Percentiles rank a stretch among this genome's conserved stretches.
Conservation (phyloP, 2,113 vertebrate species). For the Amphiprion ocellaris region DNA sequence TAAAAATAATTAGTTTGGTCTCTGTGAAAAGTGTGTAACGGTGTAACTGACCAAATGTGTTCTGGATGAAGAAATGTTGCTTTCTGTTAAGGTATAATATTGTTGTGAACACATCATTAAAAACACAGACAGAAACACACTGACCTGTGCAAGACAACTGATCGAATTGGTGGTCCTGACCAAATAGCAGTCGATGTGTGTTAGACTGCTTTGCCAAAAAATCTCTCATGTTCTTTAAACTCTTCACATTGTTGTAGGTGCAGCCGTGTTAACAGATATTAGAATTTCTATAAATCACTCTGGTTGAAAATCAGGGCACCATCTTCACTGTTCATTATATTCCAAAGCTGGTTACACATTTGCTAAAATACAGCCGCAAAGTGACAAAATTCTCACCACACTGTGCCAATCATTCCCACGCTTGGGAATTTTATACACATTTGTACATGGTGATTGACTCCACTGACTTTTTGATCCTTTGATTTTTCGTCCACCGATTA, state of each 20-base stretch:
- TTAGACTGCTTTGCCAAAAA: not conserved
- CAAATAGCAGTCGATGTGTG: not conserved
- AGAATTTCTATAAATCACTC: too few relatives aligned
- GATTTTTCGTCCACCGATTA: too few relatives aligned
- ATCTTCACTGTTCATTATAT: too few relatives aligned
- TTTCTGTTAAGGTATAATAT: not conserved
- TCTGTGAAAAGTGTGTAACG: too few relatives aligned
- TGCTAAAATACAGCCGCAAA: too few relatives aligned
- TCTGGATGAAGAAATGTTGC: not conserved
- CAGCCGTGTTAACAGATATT: too few relatives aligned
- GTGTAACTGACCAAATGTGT: not conserved
- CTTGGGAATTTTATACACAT: not conserved
- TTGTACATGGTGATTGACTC: too few relatives aligned
- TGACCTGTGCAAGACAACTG: not conserved
- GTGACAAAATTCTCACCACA: not conserved
- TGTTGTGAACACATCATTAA: not conserved
- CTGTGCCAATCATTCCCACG: not conserved
- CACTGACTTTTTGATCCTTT: too few relatives aligned
- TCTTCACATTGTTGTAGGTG: too few relatives aligned
- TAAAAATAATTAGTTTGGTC: not conserved
- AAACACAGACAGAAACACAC: not conserved
- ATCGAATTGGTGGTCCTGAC: not conserved
- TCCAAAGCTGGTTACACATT: too few relatives aligned
- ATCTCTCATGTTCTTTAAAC: not conserved
- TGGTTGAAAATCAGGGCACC: too few relatives aligned